Conservation (phyloP, 2,113 vertebrate species). For the Dicentrarchus labrax region DNA sequence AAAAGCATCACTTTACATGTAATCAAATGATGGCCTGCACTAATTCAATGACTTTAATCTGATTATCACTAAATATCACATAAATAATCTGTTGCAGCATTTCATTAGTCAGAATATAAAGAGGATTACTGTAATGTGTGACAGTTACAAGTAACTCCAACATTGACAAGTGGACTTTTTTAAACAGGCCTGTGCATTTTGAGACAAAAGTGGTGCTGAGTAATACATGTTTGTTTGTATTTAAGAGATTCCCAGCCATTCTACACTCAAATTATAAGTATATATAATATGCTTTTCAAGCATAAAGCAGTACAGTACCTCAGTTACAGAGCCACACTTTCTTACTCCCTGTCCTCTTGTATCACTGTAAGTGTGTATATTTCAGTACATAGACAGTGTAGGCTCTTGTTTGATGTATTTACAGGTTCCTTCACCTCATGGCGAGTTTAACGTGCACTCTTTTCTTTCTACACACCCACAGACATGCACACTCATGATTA, state of each 20-base stretch:
- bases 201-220: background rate
- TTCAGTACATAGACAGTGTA: constrained; percentile 24
- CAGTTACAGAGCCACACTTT: constrained; percentile 8
- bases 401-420: constrained; percentile 47
- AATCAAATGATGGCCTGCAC: background rate
- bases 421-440: constrained; percentile 16
- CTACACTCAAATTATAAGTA: background rate
- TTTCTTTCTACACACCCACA: constrained; percentile 38
- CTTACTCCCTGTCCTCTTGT: constrained; percentile 21
- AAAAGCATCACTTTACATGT: background rate
- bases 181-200: background rate
- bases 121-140: background rate
- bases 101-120: background rate
- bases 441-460: constrained; percentile 25
- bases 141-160: background rate
- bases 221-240: background rate
- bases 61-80: background rate
- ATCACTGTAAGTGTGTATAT: constrained; percentile 31
- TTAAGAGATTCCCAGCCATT: background rate
- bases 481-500: constrained; percentile 58
- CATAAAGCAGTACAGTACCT: background rate
- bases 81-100: background rate
- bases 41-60: background rate
- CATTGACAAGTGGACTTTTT: background rate
- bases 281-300: background rate